These are phyloP conservation scores for Tachina grossa DNA, from an alignment of 2,888 invertebrate genomes.

Conservation along the genomic window DNA sequence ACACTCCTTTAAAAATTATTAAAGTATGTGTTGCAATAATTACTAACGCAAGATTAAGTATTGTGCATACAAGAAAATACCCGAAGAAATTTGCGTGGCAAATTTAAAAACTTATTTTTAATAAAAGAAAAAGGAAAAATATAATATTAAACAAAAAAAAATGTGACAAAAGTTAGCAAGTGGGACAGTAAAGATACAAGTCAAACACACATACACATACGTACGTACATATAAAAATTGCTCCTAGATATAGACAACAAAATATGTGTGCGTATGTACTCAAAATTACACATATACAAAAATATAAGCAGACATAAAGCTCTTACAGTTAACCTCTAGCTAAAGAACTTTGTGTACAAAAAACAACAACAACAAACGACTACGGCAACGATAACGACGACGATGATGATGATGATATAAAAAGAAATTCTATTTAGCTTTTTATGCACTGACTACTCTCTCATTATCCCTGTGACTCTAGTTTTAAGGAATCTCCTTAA, in stretches of 20 bases:
- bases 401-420: conserved; percentile 13
- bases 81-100: not conserved
- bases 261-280: not conserved
- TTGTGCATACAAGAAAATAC: not conserved
- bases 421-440: conserved; percentile 65
- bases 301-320: conserved; percentile 65
- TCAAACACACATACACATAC: conserved; percentile 5
- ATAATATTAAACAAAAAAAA: not conserved
- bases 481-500: conserved; percentile 39
- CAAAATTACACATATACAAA: conserved; percentile 9
- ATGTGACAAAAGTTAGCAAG: conserved; percentile 63
- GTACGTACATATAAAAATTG: not conserved
- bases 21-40: conserved; percentile 44
- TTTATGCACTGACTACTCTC: conserved; percentile 25
- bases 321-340: conserved; percentile 71
- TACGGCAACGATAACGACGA: conserved; percentile 2
- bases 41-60: conserved; percentile 35
- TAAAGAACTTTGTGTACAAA: conserved; percentile 57
- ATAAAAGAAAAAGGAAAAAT: not conserved
- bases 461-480: conserved; percentile 14
- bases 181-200: conserved; percentile 61
- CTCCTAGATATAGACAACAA: conserved; percentile 51
- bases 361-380: not conserved
- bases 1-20: not conserved
- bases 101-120: conserved; percentile 4